These are phyloP conservation scores for Tetramorium parvispinum DNA, from an alignment of 1,140 invertebrate genomes.

Conservation along the genomic window DNA sequence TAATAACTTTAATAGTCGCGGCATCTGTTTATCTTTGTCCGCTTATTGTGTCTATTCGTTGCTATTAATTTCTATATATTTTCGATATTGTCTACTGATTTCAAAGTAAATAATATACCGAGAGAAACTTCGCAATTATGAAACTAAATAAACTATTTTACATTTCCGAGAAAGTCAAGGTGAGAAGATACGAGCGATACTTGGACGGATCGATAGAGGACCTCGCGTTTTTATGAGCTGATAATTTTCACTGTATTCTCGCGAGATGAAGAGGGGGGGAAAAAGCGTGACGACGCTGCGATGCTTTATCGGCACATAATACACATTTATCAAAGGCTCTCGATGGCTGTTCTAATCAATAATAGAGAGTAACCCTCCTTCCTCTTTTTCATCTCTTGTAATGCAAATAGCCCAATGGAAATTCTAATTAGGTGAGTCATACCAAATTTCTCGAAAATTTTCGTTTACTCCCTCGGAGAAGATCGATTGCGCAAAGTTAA, in stretches of 20 bases:
- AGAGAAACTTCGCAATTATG: not conserved
- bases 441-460: slow-evolving; percentile 4
- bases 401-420: slow-evolving; percentile 25
- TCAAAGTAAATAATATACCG: not conserved
- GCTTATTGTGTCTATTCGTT: not conserved
- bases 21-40: not conserved
- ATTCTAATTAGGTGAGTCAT: slow-evolving; percentile 22
- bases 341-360: not conserved
- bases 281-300: not conserved
- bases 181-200: not conserved
- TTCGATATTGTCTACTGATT: not conserved
- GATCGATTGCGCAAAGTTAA: not conserved
- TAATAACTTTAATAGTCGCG: not conserved
- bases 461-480: not conserved
- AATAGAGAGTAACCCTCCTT: not conserved
- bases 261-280: slow-evolving; percentile 17
- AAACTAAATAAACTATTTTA: not conserved
- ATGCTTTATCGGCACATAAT: slow-evolving; percentile 26
- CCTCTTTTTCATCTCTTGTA: not conserved
- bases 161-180: not conserved
- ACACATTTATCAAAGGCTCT: slow-evolving; percentile 39
- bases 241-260: not conserved
- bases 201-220: not conserved
- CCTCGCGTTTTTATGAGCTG: slow-evolving; percentile 6
- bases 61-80: not conserved